phyloP scores from a whole-genome alignment of 2,888 invertebrate species.

The Penaeus monodon region DNA sequence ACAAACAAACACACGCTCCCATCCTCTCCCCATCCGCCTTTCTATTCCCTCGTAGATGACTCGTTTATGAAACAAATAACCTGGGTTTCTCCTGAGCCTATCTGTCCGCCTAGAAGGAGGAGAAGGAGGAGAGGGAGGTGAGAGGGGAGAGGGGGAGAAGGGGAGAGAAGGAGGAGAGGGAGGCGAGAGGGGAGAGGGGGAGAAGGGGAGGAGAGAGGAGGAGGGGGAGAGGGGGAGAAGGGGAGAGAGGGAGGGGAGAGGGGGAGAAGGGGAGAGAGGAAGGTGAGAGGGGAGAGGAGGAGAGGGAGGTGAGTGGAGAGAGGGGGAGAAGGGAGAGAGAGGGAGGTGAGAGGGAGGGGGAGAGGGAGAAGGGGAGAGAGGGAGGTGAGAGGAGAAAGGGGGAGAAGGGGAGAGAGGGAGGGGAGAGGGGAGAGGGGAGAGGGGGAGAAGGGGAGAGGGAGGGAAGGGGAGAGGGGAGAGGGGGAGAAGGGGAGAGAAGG shows the following conservation, averaged over 20 bases:
- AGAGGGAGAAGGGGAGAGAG: too few relatives aligned
- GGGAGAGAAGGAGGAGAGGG: not conserved
- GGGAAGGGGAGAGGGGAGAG: too few relatives aligned
- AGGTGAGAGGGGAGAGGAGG: not conserved
- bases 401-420: not conserved
- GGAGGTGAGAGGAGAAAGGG: not conserved
- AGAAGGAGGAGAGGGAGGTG: not conserved
- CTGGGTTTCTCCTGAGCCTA: too few relatives aligned
- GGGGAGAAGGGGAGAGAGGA: not conserved
- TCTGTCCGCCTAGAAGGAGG: too few relatives aligned
- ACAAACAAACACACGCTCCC: too few relatives aligned
- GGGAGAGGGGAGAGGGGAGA: not conserved
- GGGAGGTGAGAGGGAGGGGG: not conserved
- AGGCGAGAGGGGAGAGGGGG: not conserved
- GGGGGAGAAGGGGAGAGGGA: not conserved
- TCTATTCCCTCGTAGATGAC: too few relatives aligned
- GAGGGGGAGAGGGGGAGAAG: not conserved
- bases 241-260: not conserved
- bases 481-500: not conserved
- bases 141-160: not conserved
- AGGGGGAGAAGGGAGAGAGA: not conserved
- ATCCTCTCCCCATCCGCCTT: too few relatives aligned
- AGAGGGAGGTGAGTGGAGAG: too few relatives aligned
- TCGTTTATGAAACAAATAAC: too few relatives aligned
- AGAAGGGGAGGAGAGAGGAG: not conserved